A percentile compares a stretch with the other conserved stretches of the same genome.
phyloP scores from a whole-genome alignment of 2,888 invertebrate genomes.

The Malthinus seriepunctatus region DNA sequence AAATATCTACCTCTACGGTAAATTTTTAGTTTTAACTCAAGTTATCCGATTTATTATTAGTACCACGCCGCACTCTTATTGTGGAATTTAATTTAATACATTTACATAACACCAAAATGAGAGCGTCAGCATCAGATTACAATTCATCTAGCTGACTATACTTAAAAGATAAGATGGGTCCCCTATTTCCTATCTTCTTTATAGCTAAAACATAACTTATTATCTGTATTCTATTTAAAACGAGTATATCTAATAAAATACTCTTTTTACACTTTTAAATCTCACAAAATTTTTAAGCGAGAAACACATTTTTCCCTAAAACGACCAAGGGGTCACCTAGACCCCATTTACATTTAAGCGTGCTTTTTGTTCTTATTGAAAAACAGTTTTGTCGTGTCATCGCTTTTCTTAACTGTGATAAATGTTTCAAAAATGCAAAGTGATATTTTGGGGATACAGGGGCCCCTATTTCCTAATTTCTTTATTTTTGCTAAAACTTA shows the following conservation, averaged over 20 bases:
- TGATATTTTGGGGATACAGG: no score
- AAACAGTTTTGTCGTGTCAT: no score
- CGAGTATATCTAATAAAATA: constrained; percentile 23
- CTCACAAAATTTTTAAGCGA: no score
- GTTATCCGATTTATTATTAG: constrained; percentile 21
- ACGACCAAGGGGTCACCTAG: no score
- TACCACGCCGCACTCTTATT: constrained; percentile 13
- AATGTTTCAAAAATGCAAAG: no score
- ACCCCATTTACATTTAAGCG: no score
- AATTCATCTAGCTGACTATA: constrained; percentile 21
- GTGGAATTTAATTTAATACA: constrained; percentile 24
- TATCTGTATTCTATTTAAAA: constrained; percentile 19
- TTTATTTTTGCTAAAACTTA: no score
- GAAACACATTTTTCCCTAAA: no score
- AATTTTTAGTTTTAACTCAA: constrained; percentile 23
- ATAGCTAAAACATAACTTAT: constrained; percentile 18
- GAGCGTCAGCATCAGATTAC: constrained; percentile 26
- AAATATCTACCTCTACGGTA: constrained; percentile 18
- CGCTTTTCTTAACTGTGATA: no score
- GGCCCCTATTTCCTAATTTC: no score
- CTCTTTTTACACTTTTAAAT: no score
- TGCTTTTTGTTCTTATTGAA: no score
- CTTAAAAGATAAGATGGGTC: constrained; percentile 27
- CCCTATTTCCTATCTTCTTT: constrained; percentile 17
- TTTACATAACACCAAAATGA: constrained; percentile 15